Base-by-base conservation (phyloP, 2,113 vertebrate species). In the Apus apus region DNA sequence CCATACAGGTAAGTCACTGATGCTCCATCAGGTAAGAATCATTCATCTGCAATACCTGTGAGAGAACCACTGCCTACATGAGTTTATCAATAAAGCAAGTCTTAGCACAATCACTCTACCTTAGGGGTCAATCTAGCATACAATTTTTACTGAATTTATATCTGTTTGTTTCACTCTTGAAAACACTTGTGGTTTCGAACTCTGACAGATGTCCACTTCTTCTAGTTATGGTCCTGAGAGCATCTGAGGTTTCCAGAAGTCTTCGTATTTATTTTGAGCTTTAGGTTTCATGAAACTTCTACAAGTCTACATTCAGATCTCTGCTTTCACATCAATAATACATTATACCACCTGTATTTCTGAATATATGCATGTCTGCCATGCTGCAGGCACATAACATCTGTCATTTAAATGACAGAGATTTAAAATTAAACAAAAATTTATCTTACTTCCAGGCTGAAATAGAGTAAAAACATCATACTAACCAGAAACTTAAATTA, bases 1-100 rank as follows among this genome's bases (percentile, higher is more conserved):
- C 99, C 77, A 99, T 99, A 98, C 99, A 99, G 99, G 99, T 99
- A 98, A 98, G 98, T 89, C 9, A 73, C 43, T 74, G 73, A 29
- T 88, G 18, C 15, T 7, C 53, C 85, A 36, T 38, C 53, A 78
- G 54, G 27, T 87, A 62, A 85, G 61, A 93, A 15, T 8, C 2
- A 7, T 60, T 60, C 4, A 1, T 65, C 76, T 85, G 10, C 20
- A 25, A 1, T 62, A 92, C 45, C 83, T 50, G 4, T 21, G 19
- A 92, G 12, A 84, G 5, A 89, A n/a, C 13, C 32, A 30, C 6
- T 50, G 36, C 21, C 71, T 40, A 7, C 13, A 25, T 22, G 58
- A 30, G 11, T 57, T 81, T 80, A 13, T 32, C 68, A 70, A 46
- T 46, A 53, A 78, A 84, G 10, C 14, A 71, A 29, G 4, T 36